Percentiles rank a stretch among this genome's conserved stretches.
phyloP scores from a whole-genome alignment of 2,113 vertebrate species.

The Elgaria multicarinata region DNA sequence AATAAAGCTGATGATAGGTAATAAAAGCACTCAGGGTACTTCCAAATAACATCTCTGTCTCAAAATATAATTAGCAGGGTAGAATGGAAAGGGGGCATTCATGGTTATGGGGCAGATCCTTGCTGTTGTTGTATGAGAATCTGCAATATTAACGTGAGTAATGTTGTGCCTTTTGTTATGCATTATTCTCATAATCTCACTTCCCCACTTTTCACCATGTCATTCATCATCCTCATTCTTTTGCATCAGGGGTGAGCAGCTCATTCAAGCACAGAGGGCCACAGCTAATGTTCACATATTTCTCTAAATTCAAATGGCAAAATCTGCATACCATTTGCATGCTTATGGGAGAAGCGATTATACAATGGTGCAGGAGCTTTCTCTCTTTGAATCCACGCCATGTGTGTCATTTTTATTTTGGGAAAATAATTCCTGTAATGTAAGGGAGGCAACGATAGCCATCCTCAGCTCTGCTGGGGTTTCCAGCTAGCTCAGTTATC shows the following conservation, averaged over 20 bases:
- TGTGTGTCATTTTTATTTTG: not conserved
- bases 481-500: not conserved
- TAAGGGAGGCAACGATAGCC: not conserved
- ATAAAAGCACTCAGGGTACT: conserved; percentile 40
- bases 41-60: conserved; percentile 8
- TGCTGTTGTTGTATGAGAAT: conserved; percentile 12
- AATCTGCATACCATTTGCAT: not conserved
- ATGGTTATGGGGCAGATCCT: not conserved
- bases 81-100: conserved; percentile 40
- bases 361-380: not conserved
- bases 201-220: conserved; percentile 21
- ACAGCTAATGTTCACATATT: conserved; percentile 12
- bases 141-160: conserved; percentile 35
- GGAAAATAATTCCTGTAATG: not conserved
- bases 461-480: not conserved
- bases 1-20: conserved; percentile 59
- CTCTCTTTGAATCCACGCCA: not conserved
- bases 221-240: conserved; percentile 20
- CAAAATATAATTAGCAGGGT: conserved; percentile 26
- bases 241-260: not conserved
- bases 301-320: not conserved
- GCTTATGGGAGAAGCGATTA: not conserved
- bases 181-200: conserved; percentile 36
- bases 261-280: conserved; percentile 1
- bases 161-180: conserved; percentile 2